phyloP scores from a whole-genome alignment of 1,140 invertebrate species.

The Medauroidea extradentata region DNA sequence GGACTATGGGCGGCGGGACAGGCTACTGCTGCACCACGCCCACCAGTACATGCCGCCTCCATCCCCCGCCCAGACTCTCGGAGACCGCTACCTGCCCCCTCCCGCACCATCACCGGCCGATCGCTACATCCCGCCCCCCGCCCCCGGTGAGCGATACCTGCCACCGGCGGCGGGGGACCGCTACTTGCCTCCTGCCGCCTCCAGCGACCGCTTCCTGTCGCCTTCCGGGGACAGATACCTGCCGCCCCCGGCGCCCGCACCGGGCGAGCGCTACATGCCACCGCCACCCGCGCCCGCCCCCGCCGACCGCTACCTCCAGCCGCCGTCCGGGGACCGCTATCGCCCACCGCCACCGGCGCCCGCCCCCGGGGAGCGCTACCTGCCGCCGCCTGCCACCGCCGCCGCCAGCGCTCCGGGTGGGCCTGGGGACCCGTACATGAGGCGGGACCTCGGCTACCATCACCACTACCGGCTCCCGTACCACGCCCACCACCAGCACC shows the following conservation, averaged over 20 bases:
- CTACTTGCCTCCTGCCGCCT: not conserved
- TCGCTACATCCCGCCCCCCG: not conserved
- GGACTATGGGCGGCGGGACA: slow-evolving; percentile 17
- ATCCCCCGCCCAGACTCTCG: not conserved
- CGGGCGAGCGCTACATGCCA: not conserved
- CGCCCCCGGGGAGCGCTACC: not conserved
- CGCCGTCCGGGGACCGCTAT: not conserved
- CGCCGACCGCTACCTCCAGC: not conserved
- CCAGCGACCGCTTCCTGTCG: too few species aligned
- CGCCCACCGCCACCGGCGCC: not conserved
- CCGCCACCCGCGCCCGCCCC: not conserved
- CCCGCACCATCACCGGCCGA: not conserved
- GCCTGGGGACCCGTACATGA: slow-evolving; percentile 53
- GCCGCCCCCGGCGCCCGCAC: not conserved
- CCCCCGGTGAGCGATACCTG: slow-evolving; percentile 5
- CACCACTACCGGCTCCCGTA: slow-evolving; percentile 54
- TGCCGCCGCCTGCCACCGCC: slow-evolving; percentile 3
- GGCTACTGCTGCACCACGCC: slow-evolving; percentile 15
- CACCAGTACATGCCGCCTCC: slow-evolving; percentile 7
- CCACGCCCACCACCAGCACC: slow-evolving; percentile 41
- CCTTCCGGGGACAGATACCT: slow-evolving; percentile 8
- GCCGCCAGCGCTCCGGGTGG: slow-evolving; percentile 34
- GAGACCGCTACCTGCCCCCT: not conserved
- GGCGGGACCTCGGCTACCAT: slow-evolving; percentile 54
- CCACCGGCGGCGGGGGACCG: not conserved